Evolutionary conservation across 2,888 invertebrate species (phyloP).

Genomic region (Aproaerema taeniolella): DNA sequence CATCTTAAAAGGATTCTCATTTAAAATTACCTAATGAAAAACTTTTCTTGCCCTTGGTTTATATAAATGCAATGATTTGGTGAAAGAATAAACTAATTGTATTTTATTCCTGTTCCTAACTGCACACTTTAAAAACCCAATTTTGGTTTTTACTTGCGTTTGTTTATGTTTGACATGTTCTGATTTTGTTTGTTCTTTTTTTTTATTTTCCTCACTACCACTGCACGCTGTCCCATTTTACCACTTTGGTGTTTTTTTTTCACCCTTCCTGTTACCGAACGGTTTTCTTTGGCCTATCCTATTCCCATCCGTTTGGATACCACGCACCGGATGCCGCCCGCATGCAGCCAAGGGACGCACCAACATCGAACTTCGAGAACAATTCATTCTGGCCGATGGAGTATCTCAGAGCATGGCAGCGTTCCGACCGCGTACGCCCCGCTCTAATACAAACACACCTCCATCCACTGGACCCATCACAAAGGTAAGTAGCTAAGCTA

Average conservation of each 20-base stretch:
- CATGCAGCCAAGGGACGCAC: slow-evolving; percentile 98
- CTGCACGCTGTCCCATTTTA: slow-evolving; percentile 67
- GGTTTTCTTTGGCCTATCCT: slow-evolving; percentile 58
- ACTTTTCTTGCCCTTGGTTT: slow-evolving; percentile 56
- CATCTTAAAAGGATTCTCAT: no score
- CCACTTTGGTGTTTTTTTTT: slow-evolving; percentile 66
- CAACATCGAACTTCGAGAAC: slow-evolving; percentile 99
- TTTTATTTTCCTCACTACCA: slow-evolving; percentile 66
- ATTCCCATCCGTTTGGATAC: slow-evolving; percentile 47
- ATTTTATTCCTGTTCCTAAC: slow-evolving; percentile 67
- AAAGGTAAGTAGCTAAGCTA: slow-evolving; percentile 84
- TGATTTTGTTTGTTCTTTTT: slow-evolving; percentile 76
- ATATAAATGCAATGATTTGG: slow-evolving; percentile 48
- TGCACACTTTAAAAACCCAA: slow-evolving; percentile 55
- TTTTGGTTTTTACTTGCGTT: slow-evolving; percentile 49
- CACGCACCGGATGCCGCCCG: slow-evolving; percentile 74
- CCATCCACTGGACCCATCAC: slow-evolving; percentile 92
- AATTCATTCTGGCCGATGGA: slow-evolving; percentile 99
- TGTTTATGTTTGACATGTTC: slow-evolving; percentile 71
- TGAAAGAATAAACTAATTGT: slow-evolving; percentile 69
- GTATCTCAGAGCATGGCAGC: slow-evolving; percentile 99
- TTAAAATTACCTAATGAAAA: neutral
- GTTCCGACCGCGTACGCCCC: slow-evolving; percentile 96
- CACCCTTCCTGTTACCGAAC: slow-evolving; percentile 56
- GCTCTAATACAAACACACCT: slow-evolving; percentile 84